Evolutionary conservation across 1,140 invertebrate genomes (phyloP).

Genomic region (Habropoda laboriosa): DNA sequence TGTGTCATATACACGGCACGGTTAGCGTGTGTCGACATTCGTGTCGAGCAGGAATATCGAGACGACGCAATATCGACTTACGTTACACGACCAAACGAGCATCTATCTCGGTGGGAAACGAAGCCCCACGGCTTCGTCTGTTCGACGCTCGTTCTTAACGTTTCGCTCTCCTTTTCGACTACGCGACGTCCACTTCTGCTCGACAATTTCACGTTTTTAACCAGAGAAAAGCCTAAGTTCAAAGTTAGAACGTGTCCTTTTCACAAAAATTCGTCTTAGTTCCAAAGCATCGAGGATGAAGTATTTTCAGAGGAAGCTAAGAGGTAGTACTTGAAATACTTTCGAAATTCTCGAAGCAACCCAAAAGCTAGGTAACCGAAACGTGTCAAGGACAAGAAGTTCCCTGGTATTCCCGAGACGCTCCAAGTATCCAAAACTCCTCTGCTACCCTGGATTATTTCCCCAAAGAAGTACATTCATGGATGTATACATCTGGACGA

Average conservation of each 20-base stretch:
- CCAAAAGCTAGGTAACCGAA: background rate
- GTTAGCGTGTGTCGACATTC: conserved; percentile 38
- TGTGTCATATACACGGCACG: conserved; percentile 45
- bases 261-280: too few relatives aligned
- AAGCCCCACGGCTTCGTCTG: conserved; percentile 69
- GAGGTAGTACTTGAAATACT: too few relatives aligned
- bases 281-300: too few relatives aligned
- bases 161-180: conserved; percentile 44
- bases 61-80: conserved; percentile 76
- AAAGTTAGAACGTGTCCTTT: too few relatives aligned
- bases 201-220: too few relatives aligned
- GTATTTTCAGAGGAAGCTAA: too few relatives aligned
- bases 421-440: background rate
- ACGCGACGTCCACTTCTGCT: background rate
- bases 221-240: background rate
- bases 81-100: conserved; percentile 75
- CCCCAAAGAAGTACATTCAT: too few relatives aligned
- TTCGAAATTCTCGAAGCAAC: background rate
- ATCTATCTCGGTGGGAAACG: conserved; percentile 77
- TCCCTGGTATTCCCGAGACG: background rate
- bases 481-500: too few relatives aligned
- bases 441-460: background rate
- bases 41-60: conserved; percentile 66
- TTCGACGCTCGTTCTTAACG: conserved; percentile 50
- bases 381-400: conserved; percentile 4